phyloP scores from a whole-genome alignment of 2,888 invertebrate genomes.

The Esperia sulphurella region DNA sequence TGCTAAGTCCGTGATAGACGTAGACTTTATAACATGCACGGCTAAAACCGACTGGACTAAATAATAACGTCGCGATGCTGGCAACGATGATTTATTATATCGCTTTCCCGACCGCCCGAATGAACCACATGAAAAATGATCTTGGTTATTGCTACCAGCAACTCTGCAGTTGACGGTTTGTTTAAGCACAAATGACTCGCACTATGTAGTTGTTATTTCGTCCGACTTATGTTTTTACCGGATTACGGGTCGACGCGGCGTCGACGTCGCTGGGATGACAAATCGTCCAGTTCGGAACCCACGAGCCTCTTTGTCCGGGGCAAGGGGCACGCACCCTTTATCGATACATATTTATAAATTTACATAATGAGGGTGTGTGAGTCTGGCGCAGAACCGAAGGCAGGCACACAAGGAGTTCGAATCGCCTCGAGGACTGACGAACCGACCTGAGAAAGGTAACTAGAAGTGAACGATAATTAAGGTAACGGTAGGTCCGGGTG shows the following conservation, averaged over 20 bases:
- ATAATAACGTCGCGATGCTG: constrained; percentile 74
- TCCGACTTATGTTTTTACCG: constrained; percentile 59
- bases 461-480: too few species aligned
- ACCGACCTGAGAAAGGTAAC: too few species aligned
- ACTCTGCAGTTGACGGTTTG: constrained; percentile 77
- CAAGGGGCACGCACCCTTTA: constrained; percentile 2
- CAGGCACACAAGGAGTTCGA: too few species aligned
- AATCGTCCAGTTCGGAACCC: constrained; percentile 43
- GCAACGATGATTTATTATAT: constrained; percentile 77
- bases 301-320: constrained; percentile 1
- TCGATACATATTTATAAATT: constrained; percentile 2
- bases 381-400: neutral
- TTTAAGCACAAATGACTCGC: constrained; percentile 77
- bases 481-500: too few species aligned
- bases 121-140: constrained; percentile 79
- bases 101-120: constrained; percentile 74
- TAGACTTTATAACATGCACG: constrained; percentile 60
- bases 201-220: constrained; percentile 68
- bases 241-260: constrained; percentile 30
- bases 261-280: constrained; percentile 38
- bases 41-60: constrained; percentile 69
- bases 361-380: neutral
- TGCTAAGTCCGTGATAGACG: constrained; percentile 21
- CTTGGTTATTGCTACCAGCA: constrained; percentile 72
- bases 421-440: too few species aligned